These are phyloP conservation scores for Polymixis flavicincta DNA, from an alignment of 2,888 invertebrate species.

Conservation along the genomic window DNA sequence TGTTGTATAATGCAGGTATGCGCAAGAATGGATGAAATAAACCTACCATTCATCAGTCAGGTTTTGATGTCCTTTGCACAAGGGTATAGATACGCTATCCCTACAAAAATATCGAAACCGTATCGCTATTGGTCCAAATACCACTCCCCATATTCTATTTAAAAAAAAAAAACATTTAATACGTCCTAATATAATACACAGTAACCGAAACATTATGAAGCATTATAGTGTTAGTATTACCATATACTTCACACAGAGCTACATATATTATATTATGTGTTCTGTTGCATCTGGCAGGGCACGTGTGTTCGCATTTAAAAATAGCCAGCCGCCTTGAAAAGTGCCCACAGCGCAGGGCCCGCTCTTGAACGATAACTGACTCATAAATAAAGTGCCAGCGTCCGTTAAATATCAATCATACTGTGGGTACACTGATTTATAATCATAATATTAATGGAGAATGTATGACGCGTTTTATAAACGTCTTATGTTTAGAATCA, in stretches of 20 bases:
- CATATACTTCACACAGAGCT: background rate
- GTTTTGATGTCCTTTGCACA: background rate
- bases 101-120: background rate
- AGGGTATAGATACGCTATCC: background rate
- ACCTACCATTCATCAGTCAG: background rate
- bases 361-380: conserved; percentile 66
- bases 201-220: background rate
- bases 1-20: no score
- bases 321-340: conserved; percentile 72
- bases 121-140: background rate
- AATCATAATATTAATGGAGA: conserved; percentile 15
- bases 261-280: background rate
- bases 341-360: conserved; percentile 59
- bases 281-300: conserved; percentile 72
- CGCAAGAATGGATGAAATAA: no score
- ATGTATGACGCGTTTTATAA: conserved; percentile 20
- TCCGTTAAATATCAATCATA: conserved; percentile 60
- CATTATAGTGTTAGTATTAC: background rate
- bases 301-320: conserved; percentile 71
- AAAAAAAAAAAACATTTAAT: background rate
- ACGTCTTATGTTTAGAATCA: conserved; percentile 8
- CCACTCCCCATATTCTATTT: no score
- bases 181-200: background rate
- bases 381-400: conserved; percentile 48
- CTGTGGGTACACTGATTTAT: conserved; percentile 37